These are phyloP conservation scores for Polydrusus cervinus DNA, from an alignment of 2,888 invertebrate species.

Conservation along the genomic window DNA sequence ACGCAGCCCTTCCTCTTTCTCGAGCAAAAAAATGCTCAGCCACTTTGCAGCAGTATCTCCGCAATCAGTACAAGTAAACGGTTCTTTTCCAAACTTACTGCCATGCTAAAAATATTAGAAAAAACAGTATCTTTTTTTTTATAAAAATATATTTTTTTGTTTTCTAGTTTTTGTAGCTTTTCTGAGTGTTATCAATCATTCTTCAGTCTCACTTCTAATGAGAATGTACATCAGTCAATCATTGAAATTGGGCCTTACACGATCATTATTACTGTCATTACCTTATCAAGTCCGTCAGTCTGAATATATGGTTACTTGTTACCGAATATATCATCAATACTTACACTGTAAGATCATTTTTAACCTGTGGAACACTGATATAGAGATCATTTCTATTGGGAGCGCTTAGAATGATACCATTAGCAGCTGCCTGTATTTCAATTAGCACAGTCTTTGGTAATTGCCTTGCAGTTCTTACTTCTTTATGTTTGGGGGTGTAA, in stretches of 20 bases:
- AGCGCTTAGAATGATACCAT: conserved; percentile 44
- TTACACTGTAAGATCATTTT: conserved; percentile 46
- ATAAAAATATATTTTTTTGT: too few species aligned
- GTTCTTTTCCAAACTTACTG: conserved; percentile 59
- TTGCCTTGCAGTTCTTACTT: conserved; percentile 47
- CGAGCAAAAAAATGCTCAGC: conserved; percentile 72
- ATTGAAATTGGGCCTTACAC: too few species aligned
- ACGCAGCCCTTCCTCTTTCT: conserved; percentile 62
- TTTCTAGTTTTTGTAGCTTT: too few species aligned
- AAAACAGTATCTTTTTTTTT: not conserved
- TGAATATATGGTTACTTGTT: too few species aligned
- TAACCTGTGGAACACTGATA: conserved; percentile 36
- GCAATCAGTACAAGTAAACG: conserved; percentile 75
- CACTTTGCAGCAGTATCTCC: conserved; percentile 77
- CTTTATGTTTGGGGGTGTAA: conserved; percentile 35
- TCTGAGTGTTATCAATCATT: too few species aligned
- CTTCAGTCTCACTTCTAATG: too few species aligned
- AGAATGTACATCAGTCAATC: too few species aligned
- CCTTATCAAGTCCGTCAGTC: too few species aligned
- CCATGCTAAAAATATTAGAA: conserved; percentile 24
- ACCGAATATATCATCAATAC: not conserved
- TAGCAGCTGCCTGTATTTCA: conserved; percentile 32
- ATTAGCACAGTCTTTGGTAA: conserved; percentile 40
- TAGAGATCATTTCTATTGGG: conserved; percentile 44
- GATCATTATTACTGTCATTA: too few species aligned